Conservation (phyloP, 2,797 vertebrate species). For the Microchirus variegatus region DNA sequence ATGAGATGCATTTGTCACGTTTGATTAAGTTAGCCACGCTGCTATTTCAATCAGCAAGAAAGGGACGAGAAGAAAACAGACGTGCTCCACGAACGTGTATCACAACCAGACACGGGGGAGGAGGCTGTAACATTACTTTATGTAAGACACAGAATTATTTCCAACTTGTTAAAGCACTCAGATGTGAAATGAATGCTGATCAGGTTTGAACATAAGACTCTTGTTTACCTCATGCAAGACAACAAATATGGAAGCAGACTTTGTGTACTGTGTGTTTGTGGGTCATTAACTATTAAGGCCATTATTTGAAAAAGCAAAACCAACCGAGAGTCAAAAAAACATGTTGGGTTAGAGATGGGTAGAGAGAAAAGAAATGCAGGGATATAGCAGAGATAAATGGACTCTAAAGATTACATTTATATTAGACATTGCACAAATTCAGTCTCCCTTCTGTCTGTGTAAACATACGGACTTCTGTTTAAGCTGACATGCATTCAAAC, state of each 20-base stretch:
- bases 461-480: neutral
- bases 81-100: too few species aligned
- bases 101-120: too few species aligned
- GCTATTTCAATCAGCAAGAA: too few species aligned
- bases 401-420: neutral
- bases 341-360: neutral
- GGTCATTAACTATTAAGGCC: conserved; percentile 54
- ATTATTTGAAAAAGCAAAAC: conserved; percentile 19
- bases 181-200: too few species aligned
- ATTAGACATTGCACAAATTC: neutral
- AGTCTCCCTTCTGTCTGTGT: neutral
- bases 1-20: too few species aligned
- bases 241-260: neutral
- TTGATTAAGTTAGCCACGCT: too few species aligned
- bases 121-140: too few species aligned
- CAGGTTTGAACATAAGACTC: neutral
- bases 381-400: neutral
- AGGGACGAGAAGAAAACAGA: too few species aligned
- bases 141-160: too few species aligned
- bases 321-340: neutral
- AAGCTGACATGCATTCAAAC: conserved; percentile 1
- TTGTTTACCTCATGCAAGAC: neutral
- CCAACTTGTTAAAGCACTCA: too few species aligned
- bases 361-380: neutral
- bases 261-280: conserved; percentile 7